These are phyloP conservation scores for Oostethus manadensis DNA, from an alignment of 2,113 vertebrate genomes.

Conservation along the genomic window DNA sequence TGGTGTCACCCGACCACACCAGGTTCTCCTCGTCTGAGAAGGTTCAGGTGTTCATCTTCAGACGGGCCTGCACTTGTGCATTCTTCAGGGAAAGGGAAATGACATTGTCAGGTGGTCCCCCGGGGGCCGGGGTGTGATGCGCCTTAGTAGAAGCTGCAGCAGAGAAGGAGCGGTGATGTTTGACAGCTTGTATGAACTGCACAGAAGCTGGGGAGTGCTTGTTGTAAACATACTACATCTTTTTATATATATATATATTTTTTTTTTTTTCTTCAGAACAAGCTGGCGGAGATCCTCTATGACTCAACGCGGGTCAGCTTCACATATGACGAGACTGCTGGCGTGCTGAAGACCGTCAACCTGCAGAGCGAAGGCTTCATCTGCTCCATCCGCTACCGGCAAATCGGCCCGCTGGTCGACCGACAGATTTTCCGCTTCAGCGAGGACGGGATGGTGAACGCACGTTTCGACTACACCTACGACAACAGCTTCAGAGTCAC, in stretches of 20 bases:
- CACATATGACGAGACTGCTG: slow-evolving; percentile 94
- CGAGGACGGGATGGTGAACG: slow-evolving; percentile 97
- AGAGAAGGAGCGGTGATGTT: neutral
- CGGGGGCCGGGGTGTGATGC: neutral
- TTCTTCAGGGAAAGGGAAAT: neutral
- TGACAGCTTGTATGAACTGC: slow-evolving; percentile 12
- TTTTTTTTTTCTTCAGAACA: slow-evolving; percentile 70
- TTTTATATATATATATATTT: too few relatives aligned
- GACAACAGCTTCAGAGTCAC: slow-evolving; percentile 98
- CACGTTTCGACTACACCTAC: slow-evolving; percentile 97
- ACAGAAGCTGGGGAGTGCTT: neutral
- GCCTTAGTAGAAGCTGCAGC: neutral
- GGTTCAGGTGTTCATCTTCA: neutral
- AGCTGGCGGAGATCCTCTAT: slow-evolving; percentile 93
- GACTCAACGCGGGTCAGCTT: slow-evolving; percentile 97
- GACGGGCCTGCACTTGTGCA: too few relatives aligned
- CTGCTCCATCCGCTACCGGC: slow-evolving; percentile 95
- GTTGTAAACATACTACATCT: slow-evolving; percentile 1
- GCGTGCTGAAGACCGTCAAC: slow-evolving; percentile 95
- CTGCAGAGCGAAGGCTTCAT: slow-evolving; percentile 97
- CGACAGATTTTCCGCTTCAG: slow-evolving; percentile 98
- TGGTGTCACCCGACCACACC: too few relatives aligned
- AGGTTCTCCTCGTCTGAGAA: neutral
- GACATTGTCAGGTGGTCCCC: neutral
- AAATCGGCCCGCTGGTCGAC: slow-evolving; percentile 92